Evolutionary conservation across 2,797 vertebrate species (phyloP), one percentile per base, ranked within the genome.

Genomic region (Trematomus bernacchii): DNA sequence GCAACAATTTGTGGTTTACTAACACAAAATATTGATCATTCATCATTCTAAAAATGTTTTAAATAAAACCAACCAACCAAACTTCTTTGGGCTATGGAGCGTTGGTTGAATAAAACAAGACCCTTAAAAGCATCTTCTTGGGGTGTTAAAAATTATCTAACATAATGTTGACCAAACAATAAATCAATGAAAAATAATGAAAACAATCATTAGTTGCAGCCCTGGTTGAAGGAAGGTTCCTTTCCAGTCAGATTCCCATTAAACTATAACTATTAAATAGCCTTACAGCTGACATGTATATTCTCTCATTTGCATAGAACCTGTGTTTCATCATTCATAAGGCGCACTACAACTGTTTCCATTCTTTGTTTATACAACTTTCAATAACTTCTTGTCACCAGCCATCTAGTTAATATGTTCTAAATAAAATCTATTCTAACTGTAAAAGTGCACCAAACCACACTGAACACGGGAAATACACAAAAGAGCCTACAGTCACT

Each of bases 251-350:
- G 33, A 64, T 54, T 74, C 57, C 54, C 47, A 46, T 60, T 59
- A 18, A 2, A 19, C 48, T 67, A 10, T 53, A 54, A 58, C 57
- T 46, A 18, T 55, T 55, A 46, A 64, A 66, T 13, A 71, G 40
- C 52, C 15, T 75, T n/a, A 60, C 53, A 75, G 70, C 75, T 79
- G 65, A 63, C 40, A 61, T 76, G 60, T 57, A 44, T 60, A 14
- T 48, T 67, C 67, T 76, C 76, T 80, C 70, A 37, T 90, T 94
- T 94, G 92, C 91, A 93, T 95, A 94, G 90, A 89, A 78, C 90
- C 87, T 85, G 77, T 54, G 40, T 71, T 66, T 42, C 83, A 57
- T 84, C 76, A n/a, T 80, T 85, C 87, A 84, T 64, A 66, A 72
- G 80, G 50, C 75, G 2, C 67, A 71, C 62, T 30, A 13, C 11